These are phyloP conservation scores for Neodontobutis hainanensis DNA, from an alignment of 2,113 vertebrate species.

Conservation along the genomic window DNA sequence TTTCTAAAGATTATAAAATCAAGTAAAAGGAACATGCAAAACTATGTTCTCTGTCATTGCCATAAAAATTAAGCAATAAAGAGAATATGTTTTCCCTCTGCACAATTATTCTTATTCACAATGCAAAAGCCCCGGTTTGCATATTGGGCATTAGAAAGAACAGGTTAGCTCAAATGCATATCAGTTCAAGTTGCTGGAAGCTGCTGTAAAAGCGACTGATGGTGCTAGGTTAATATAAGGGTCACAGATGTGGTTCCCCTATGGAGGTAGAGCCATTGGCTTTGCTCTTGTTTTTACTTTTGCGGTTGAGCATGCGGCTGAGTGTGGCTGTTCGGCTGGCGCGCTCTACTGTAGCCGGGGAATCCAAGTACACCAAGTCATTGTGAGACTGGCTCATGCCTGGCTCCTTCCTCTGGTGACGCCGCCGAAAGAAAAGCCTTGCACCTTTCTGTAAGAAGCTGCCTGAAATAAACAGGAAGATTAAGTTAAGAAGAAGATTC, in stretches of 20 bases:
- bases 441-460: slow-evolving; percentile 89
- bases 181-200: slow-evolving; percentile 42
- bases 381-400: slow-evolving; percentile 98
- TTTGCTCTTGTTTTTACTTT: slow-evolving; percentile 83
- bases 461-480: slow-evolving; percentile 72
- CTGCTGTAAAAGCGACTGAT: slow-evolving; percentile 27
- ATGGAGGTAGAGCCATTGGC: slow-evolving; percentile 77
- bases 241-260: slow-evolving; percentile 67
- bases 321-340: slow-evolving; percentile 85
- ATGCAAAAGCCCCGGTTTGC: slow-evolving; percentile 22
- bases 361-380: slow-evolving; percentile 92
- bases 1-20: slow-evolving; percentile 53
- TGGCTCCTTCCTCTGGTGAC: slow-evolving; percentile 92
- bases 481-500: background rate
- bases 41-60: slow-evolving; percentile 34
- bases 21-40: slow-evolving; percentile 46
- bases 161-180: slow-evolving; percentile 20
- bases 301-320: slow-evolving; percentile 85
- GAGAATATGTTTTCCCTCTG: slow-evolving; percentile 23
- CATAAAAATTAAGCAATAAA: slow-evolving; percentile 28
- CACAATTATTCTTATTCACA: slow-evolving; percentile 37
- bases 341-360: slow-evolving; percentile 75
- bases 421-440: slow-evolving; percentile 92
- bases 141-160: slow-evolving; percentile 7
- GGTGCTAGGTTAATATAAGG: slow-evolving; percentile 9